phyloP scores from a whole-genome alignment of 2,113 vertebrate species.

The Spea multiplicata region DNA sequence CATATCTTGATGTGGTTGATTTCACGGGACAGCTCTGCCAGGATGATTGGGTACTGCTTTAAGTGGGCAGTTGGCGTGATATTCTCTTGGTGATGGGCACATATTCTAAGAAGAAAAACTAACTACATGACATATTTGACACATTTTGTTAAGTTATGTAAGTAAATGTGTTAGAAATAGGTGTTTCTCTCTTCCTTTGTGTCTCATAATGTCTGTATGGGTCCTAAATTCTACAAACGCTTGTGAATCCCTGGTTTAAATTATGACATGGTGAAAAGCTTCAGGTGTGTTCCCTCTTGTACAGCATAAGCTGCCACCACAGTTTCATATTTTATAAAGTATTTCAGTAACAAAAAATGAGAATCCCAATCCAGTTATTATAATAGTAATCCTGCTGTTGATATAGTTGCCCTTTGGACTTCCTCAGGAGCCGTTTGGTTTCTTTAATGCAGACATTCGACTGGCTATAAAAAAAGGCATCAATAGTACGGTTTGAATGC shows the following conservation, averaged over 20 bases:
- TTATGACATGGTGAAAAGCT: neutral
- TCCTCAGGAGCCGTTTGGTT: neutral
- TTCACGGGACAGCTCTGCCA: too few species aligned
- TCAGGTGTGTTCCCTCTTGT: neutral
- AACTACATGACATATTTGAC: too few species aligned
- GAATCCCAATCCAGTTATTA: slow-evolving; percentile 4
- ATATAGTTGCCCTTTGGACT: slow-evolving; percentile 16
- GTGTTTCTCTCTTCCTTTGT: too few species aligned
- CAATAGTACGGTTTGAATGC: slow-evolving; percentile 55
- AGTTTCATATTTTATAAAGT: neutral
- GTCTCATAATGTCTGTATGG: too few species aligned
- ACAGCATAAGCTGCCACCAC: neutral
- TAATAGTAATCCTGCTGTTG: slow-evolving; percentile 22
- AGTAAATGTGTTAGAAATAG: too few species aligned
- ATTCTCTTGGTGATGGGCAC: too few species aligned
- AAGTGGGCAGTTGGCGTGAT: too few species aligned
- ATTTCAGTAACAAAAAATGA: neutral
- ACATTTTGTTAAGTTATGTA: too few species aligned
- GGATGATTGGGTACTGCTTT: too few species aligned
- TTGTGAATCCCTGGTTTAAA: neutral
- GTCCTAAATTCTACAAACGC: too few species aligned
- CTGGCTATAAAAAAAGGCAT: slow-evolving; percentile 51
- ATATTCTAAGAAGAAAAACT: too few species aligned
- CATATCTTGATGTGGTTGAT: too few species aligned
- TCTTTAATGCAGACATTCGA: slow-evolving; percentile 9